These are phyloP conservation scores for Phaethornis superciliosus DNA, from an alignment of 2,113 vertebrate genomes.

Conservation along the genomic window DNA sequence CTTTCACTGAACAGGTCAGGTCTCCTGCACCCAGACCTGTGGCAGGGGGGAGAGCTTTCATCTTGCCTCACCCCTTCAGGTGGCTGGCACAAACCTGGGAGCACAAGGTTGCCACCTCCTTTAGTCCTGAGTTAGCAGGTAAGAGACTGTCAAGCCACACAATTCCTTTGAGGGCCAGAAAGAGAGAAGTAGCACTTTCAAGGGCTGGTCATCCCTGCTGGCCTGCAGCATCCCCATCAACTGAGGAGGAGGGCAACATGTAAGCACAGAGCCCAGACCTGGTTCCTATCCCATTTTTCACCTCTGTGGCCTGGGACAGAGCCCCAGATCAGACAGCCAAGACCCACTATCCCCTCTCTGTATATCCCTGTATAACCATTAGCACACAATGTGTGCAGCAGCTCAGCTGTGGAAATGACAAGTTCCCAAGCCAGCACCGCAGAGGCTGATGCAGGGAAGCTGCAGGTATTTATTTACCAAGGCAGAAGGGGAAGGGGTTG, in stretches of 20 bases:
- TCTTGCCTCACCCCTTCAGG: background rate
- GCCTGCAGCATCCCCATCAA: background rate
- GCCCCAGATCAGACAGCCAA: background rate
- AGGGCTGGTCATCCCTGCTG: background rate
- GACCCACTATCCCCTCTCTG: background rate
- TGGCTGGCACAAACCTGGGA: background rate
- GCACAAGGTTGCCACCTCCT: background rate
- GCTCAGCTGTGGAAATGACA: background rate
- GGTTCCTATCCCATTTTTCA: background rate
- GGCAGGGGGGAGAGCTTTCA: background rate
- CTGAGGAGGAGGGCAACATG: background rate
- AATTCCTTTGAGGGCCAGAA: background rate
- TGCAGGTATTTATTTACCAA: background rate
- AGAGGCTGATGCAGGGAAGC: background rate
- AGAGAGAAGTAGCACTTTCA: background rate
- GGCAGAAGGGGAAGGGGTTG: background rate
- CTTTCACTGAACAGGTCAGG: background rate
- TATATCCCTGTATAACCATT: background rate
- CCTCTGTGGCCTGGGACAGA: background rate
- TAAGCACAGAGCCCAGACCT: background rate
- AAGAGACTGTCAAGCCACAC: background rate
- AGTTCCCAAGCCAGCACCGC: background rate
- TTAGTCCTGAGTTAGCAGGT: background rate
- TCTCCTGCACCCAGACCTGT: background rate
- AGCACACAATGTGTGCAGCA: background rate